A percentile compares a stretch with the other conserved stretches of the same genome.
Evolutionary conservation across 2,113 vertebrate species (phyloP).

Genomic region (Diadophis punctatus): DNA sequence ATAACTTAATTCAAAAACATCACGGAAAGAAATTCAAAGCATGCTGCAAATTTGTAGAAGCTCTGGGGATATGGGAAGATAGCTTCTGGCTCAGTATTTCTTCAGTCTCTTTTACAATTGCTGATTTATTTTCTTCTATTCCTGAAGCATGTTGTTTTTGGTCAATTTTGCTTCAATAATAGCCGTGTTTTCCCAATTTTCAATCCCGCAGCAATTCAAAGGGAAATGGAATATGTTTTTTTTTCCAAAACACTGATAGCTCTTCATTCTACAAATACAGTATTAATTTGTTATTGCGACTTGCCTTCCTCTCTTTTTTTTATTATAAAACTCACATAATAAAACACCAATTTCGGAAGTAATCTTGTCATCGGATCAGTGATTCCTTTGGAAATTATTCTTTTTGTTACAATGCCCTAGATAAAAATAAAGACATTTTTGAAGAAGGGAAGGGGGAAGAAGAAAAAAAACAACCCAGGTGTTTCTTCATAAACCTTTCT

Average conservation of each 20-base stretch:
- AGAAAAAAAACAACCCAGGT: constrained; percentile 27
- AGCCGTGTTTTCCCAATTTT: not conserved
- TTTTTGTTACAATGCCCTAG: not conserved
- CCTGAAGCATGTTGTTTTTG: not conserved
- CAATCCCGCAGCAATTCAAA: not conserved
- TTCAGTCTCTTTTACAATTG: not conserved
- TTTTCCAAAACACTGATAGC: not conserved
- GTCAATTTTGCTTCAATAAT: not conserved
- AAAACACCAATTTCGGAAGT: constrained; percentile 43
- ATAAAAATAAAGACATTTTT: not conserved
- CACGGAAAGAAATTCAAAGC: not conserved
- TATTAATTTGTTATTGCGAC: constrained; percentile 3
- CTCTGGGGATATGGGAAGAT: not conserved
- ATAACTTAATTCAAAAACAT: not conserved
- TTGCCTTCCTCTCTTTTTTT: not conserved
- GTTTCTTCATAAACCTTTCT: constrained; percentile 22
- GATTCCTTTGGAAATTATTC: constrained; percentile 57
- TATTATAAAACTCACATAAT: constrained; percentile 31
- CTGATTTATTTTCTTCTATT: not conserved
- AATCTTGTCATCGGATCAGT: constrained; percentile 44
- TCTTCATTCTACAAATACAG: not conserved
- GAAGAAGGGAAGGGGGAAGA: not conserved
- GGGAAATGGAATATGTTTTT: not conserved
- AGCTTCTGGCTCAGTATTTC: not conserved
- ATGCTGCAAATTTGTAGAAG: not conserved